Conservation (phyloP, 2,113 vertebrate species). For the Syrmaticus mikado region DNA sequence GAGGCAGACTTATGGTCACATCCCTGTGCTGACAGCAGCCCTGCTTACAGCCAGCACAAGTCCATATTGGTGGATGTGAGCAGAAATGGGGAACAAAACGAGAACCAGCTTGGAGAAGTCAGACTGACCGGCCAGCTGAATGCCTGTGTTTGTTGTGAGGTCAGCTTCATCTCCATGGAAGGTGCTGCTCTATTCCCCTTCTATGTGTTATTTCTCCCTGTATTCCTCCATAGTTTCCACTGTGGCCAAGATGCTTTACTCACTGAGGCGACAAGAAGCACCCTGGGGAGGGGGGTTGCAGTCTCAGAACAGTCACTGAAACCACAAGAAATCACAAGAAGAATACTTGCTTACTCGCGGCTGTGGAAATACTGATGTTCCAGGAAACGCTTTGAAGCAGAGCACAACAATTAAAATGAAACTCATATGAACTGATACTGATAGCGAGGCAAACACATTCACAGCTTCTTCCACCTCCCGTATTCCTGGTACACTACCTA, state of each 20-base stretch:
- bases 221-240: neutral
- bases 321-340: neutral
- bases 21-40: neutral
- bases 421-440: neutral
- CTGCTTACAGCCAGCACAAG: neutral
- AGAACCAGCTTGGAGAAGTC: neutral
- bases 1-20: neutral
- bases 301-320: neutral
- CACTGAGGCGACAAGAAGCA: neutral
- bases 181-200: neutral
- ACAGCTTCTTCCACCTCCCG: rapidly evolving
- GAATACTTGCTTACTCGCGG: neutral
- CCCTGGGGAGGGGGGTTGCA: rapidly evolving
- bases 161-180: neutral
- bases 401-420: neutral
- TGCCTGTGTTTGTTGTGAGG: neutral
- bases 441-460: rapidly evolving
- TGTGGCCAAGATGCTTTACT: neutral
- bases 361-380: neutral
- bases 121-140: neutral
- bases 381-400: neutral
- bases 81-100: neutral
- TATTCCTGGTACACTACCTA: neutral
- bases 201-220: neutral
- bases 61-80: rapidly evolving